Conservation (phyloP, 1,140 invertebrate species). For the Cataglyphis hispanica region DNA sequence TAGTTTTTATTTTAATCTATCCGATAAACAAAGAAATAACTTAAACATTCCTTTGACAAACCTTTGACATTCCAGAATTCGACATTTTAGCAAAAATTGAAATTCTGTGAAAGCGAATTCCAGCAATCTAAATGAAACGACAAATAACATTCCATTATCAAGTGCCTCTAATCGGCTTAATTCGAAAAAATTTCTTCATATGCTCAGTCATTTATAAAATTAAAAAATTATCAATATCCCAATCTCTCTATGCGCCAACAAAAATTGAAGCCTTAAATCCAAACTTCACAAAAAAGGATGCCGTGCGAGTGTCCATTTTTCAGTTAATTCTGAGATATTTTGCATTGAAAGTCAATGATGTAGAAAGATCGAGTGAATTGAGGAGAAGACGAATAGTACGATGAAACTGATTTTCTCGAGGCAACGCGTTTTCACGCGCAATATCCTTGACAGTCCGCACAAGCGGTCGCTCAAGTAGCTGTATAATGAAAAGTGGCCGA, state of each 20-base stretch:
- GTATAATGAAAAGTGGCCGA: slow-evolving; percentile 56
- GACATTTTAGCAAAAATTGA: not conserved
- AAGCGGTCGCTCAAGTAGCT: slow-evolving; percentile 23
- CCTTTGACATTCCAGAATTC: not conserved
- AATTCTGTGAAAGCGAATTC: slow-evolving; percentile 5
- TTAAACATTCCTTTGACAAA: no score
- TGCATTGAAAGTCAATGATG: not conserved
- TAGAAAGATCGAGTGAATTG: not conserved
- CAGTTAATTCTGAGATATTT: not conserved
- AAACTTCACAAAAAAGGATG: not conserved
- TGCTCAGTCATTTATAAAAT: not conserved
- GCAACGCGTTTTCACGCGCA: slow-evolving; percentile 42
- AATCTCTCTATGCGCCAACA: not conserved
- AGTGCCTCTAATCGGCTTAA: not conserved
- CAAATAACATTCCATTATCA: not conserved
- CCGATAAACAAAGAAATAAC: no score
- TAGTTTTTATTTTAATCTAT: no score
- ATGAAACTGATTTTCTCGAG: slow-evolving; percentile 28
- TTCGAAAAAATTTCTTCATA: not conserved
- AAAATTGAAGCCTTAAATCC: not conserved
- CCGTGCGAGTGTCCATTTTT: not conserved
- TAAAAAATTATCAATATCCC: not conserved
- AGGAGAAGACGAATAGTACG: slow-evolving; percentile 1
- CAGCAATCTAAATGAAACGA: not conserved
- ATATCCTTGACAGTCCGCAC: slow-evolving; percentile 36